phyloP scores from a whole-genome alignment of 2,888 invertebrate genomes.

The Plagodis dolabraria region DNA sequence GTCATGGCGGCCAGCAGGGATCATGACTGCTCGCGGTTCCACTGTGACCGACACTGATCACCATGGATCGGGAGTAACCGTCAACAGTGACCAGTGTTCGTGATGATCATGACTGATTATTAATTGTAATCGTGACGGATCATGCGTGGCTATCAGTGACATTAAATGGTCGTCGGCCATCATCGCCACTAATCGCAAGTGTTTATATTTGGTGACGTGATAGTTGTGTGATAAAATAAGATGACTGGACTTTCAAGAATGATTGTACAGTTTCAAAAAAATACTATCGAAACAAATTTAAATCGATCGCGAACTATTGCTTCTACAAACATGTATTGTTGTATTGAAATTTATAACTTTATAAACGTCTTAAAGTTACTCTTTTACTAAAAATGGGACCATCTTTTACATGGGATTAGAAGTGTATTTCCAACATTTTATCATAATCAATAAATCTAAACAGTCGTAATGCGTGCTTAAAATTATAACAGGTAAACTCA shows the following conservation, averaged over 20 bases:
- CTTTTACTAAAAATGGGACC: too few relatives aligned
- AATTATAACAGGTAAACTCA: too few relatives aligned
- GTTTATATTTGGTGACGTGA: constrained; percentile 21
- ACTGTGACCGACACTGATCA: constrained; percentile 74
- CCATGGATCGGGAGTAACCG: not conserved
- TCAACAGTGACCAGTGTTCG: constrained; percentile 6
- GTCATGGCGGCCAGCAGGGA: constrained; percentile 90
- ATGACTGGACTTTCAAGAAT: constrained; percentile 12
- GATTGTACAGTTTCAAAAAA: constrained; percentile 7
- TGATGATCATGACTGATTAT: constrained; percentile 4
- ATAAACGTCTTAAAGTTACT: too few relatives aligned
- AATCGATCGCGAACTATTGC: too few relatives aligned
- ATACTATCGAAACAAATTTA: too few relatives aligned
- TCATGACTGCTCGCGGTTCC: constrained; percentile 88
- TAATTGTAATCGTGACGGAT: not conserved
- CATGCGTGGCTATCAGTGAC: not conserved
- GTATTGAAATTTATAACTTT: too few relatives aligned
- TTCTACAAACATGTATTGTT: too few relatives aligned
- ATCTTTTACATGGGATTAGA: too few relatives aligned
- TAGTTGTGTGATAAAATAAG: constrained; percentile 32
- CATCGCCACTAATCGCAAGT: constrained; percentile 5
- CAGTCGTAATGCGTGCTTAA: too few relatives aligned
- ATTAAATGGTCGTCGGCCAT: not conserved
- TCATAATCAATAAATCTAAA: too few relatives aligned
- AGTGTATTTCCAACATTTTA: too few relatives aligned